Evolutionary conservation across 2,888 invertebrate genomes (phyloP), one percentile per base, ranked within the genome.

Genomic region (Dryadula phaetusa): DNA sequence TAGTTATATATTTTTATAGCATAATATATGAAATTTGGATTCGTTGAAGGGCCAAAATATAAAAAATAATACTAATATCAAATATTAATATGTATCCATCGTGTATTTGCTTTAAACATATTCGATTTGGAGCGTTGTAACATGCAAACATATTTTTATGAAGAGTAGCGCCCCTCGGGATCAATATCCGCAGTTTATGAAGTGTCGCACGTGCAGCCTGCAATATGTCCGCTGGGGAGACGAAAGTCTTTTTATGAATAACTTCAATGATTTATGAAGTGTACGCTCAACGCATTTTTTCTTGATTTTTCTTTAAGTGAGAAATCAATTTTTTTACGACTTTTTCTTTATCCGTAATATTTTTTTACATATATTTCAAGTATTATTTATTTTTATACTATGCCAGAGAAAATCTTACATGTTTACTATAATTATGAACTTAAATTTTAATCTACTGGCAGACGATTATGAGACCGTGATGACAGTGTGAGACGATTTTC

Each of bases 181-280:
- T 85, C 87, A 85, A 90, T 88, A 88, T 85, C 82, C 85, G 79
- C 85, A 87, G 87, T 89, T 90, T 90, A 91, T 91, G 87, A 91
- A 91, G 83, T 85, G 88, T 85, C 85, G 87, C 92, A 92, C 92
- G 91, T 90, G 91, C 86, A 82, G 64, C 62, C 69, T 87, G 90
- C 92, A 92, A 92, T 92, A 90, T 91, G 92, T 88, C 87, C 84
- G 73, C 74, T 74, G 70, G 73, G 80, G 76, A 83, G 80, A 78
- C 81, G 84, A 81, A 85, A 86, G 82, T 84, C 85, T 90, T 91
- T 91, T 91, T 91, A 90, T 91, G 92, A 92, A 91, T 91, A 88
- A 85, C 87, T 87, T 77, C 82, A 87, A 88, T 91, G 91, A 90
- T 91, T 92, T 92, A 92, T 90, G 85, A 86, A 86, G 82, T 84